These are phyloP conservation scores for Malthinus flaveolus DNA, from an alignment of 2,888 invertebrate species.

Conservation along the genomic window DNA sequence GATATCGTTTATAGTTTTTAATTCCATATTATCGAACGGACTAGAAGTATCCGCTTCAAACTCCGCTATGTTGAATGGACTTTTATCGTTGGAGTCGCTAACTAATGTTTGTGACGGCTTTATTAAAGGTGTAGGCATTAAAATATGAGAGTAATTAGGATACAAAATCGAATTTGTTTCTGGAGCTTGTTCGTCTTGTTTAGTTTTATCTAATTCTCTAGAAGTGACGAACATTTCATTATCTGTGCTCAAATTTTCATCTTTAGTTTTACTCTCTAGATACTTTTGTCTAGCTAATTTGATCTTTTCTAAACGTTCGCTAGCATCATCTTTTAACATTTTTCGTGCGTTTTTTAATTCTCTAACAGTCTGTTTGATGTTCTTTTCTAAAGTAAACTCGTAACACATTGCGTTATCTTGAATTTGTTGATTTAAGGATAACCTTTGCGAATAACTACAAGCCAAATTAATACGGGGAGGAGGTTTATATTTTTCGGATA, in stretches of 20 bases:
- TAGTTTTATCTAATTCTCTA: slow-evolving; percentile 15
- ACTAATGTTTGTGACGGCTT: slow-evolving; percentile 34
- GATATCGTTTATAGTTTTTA: slow-evolving; percentile 91
- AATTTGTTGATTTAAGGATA: slow-evolving; percentile 58
- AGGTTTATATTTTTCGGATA: slow-evolving; percentile 84
- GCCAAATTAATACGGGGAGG: slow-evolving; percentile 71
- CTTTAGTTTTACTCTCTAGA: slow-evolving; percentile 46
- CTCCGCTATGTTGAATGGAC: slow-evolving; percentile 66
- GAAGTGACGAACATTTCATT: slow-evolving; percentile 22
- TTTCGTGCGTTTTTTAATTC: slow-evolving; percentile 71
- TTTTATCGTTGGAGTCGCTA: slow-evolving; percentile 41
- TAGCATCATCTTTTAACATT: slow-evolving; percentile 64
- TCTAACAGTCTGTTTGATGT: slow-evolving; percentile 70
- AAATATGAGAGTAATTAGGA: slow-evolving; percentile 47
- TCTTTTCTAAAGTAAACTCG: slow-evolving; percentile 74
- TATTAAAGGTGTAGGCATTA: slow-evolving; percentile 54
- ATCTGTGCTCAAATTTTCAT: slow-evolving; percentile 29
- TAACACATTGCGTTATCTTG: slow-evolving; percentile 64
- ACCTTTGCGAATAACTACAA: slow-evolving; percentile 59
- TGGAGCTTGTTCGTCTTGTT: background rate
- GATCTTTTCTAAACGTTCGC: slow-evolving; percentile 62
- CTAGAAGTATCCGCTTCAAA: slow-evolving; percentile 92
- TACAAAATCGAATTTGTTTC: slow-evolving; percentile 7
- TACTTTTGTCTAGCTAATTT: slow-evolving; percentile 60
- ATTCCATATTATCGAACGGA: slow-evolving; percentile 90